phyloP scores from a whole-genome alignment of 2,113 vertebrate genomes.

The Struthio camelus region DNA sequence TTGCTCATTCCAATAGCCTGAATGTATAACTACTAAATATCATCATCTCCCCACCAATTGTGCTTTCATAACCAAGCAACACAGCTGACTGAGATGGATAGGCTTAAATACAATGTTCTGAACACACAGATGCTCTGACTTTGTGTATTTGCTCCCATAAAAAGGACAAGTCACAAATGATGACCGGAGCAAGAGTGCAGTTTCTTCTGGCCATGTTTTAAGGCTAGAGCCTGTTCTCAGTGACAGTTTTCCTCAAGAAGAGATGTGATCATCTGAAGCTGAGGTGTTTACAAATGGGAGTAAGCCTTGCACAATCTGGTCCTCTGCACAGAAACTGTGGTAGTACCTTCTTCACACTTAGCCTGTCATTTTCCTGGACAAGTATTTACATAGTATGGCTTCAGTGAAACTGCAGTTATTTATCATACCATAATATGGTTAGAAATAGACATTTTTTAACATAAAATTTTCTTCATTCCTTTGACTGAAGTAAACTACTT shows the following conservation, averaged over 20 bases:
- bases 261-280: neutral
- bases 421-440: neutral
- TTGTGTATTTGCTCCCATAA: neutral
- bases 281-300: neutral
- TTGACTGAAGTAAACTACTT: neutral
- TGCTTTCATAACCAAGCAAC: neutral
- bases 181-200: neutral
- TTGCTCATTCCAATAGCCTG: conserved; percentile 28
- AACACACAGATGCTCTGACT: neutral
- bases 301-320: neutral
- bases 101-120: neutral
- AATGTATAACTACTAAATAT: neutral
- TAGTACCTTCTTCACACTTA: neutral
- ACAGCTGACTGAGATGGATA: neutral
- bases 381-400: neutral
- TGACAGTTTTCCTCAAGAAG: neutral
- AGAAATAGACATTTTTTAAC: neutral
- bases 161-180: neutral
- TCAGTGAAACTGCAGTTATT: neutral
- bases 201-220: neutral
- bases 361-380: neutral
- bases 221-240: neutral
- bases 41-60: neutral
- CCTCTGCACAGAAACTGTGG: neutral
- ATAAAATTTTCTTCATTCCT: neutral